These are phyloP conservation scores for Porites divaricata DNA, from an alignment of 92 coral and sea anemone species.

Conservation along the genomic window DNA sequence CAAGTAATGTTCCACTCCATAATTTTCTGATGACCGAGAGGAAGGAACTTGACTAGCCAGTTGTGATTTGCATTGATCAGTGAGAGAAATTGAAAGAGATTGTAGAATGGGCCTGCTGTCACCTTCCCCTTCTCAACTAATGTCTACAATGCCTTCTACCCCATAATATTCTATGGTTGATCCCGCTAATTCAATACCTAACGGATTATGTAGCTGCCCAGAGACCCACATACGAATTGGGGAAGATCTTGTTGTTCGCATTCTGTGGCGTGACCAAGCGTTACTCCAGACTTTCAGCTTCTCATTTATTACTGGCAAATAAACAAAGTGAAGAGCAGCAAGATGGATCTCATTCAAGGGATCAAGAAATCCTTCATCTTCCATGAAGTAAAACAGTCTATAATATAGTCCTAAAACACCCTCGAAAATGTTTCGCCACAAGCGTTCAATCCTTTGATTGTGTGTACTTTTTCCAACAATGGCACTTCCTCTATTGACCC, in stretches of 20 bases:
- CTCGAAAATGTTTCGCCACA: constrained; percentile 76
- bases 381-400: constrained; percentile 78
- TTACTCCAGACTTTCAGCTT: constrained; percentile 68
- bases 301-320: constrained; percentile 60
- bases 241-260: constrained; percentile 69
- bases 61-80: constrained; percentile 3
- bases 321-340: constrained; percentile 72
- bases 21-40: constrained; percentile 36
- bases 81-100: neutral
- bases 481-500: constrained; percentile 71
- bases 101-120: constrained; percentile 39
- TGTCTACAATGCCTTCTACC: constrained; percentile 16
- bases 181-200: constrained; percentile 54
- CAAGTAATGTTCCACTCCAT: constrained; percentile 65
- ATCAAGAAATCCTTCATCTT: constrained; percentile 71
- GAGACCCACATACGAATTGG: too few species aligned
- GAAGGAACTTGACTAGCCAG: constrained; percentile 23
- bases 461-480: constrained; percentile 80
- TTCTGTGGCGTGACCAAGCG: constrained; percentile 81
- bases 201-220: constrained; percentile 67
- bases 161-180: constrained; percentile 1
- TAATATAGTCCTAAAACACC: constrained; percentile 72
- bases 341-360: constrained; percentile 61
- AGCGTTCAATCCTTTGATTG: constrained; percentile 71
- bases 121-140: constrained; percentile 4